Conservation (phyloP, 1,140 invertebrate species). For the Zophobas morio region DNA sequence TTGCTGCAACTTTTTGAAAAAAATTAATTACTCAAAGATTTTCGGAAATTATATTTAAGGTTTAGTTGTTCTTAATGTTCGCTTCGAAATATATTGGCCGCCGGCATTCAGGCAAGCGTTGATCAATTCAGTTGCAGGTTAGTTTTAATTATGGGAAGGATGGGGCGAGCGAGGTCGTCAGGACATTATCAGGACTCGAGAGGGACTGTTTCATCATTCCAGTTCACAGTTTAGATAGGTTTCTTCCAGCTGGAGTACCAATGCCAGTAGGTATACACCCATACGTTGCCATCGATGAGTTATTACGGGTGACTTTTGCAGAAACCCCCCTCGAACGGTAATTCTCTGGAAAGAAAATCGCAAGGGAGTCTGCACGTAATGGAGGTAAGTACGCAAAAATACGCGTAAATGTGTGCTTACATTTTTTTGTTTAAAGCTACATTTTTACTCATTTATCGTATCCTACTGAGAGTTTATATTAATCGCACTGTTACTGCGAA, state of each 20-base stretch:
- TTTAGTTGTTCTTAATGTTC: too few species aligned
- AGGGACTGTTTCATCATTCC: constrained; percentile 93
- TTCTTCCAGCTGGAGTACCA: constrained; percentile 88
- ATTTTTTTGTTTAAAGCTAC: neutral
- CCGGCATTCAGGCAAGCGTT: neutral
- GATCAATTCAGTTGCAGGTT: constrained; percentile 54
- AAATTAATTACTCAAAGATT: too few species aligned
- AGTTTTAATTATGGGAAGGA: constrained; percentile 63
- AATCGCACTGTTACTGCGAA: too few species aligned
- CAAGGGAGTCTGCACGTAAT: constrained; percentile 58
- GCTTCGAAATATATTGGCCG: neutral
- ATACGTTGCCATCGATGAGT: constrained; percentile 4
- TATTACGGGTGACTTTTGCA: constrained; percentile 33
- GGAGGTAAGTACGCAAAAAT: constrained; percentile 50
- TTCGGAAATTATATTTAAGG: too few species aligned
- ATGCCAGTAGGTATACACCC: constrained; percentile 78
- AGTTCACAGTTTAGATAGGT: constrained; percentile 85
- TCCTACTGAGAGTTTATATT: too few species aligned
- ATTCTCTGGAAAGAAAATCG: constrained; percentile 50
- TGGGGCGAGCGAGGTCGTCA: constrained; percentile 56
- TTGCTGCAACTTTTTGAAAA: too few species aligned
- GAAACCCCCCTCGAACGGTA: constrained; percentile 53
- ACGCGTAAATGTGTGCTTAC: too few species aligned
- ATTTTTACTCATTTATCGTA: neutral
- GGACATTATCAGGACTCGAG: constrained; percentile 79